Base-by-base conservation (phyloP, 2,888 invertebrate genomes). In the Eupithecia inturbata region DNA sequence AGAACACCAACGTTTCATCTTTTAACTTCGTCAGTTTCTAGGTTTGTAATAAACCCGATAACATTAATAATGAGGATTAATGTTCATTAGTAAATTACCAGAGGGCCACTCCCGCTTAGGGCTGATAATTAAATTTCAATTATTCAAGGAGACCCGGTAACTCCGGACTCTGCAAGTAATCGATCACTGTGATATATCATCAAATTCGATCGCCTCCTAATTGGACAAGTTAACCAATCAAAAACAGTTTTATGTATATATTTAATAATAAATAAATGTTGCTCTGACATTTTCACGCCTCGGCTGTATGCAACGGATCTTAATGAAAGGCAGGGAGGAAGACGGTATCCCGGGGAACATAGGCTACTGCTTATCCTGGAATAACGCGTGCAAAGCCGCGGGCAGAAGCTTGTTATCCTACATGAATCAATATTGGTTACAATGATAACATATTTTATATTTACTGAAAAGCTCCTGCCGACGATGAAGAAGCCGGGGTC, bases 131-230 rank as follows among this genome's bases (percentile, higher is more conserved):
- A 67, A 36, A 26, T 63, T 72, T 57, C 60, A 70, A 72, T 72
- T 68, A 73, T 60, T 39, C 28, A 63, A 33, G 41, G n/a, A 67
- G 36, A 67, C 64, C 68, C 0, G 33, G 67, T 69, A 72, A 75
- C 72, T 75, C 64, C 60, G 36, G 53, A 41, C 57, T 33, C 39
- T 45, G 57, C 63, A 57, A 22, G 70, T 71, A 75, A 78, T 75
- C 74, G 72, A 76, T 76, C 76, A 73, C 64, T 39, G 22, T 39
- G 75, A 70, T 79, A 74, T 79, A 76, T 76, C 80, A 76, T 78
- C 80, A 83, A 83, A 85, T 83, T 76, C 79, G 75, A 73, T 74
- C 75, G 70, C 75, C 69, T 79, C 72, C 70, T 80, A 85, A 85
- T 2, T 49, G 7, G 49, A n/a, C 9, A 22, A 53, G 10, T 22